Base-by-base conservation (phyloP, 2,797 vertebrate genomes). In the Microcaecilia unicolor region DNA sequence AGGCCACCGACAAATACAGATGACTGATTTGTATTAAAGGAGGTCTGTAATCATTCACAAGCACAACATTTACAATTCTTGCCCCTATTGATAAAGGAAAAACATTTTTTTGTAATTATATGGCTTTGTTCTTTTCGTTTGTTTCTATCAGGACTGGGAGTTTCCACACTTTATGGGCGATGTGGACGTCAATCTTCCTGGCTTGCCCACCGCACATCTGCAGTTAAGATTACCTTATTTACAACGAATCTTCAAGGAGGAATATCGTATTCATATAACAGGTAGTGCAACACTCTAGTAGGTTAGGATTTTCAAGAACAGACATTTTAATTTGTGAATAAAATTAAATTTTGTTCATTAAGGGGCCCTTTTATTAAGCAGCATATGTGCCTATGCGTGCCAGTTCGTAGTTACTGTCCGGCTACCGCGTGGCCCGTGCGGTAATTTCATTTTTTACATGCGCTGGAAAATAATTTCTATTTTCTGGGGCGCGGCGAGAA, bases 161-260 rank as follows among this genome's bases (percentile, higher is more conserved):
- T 99, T 99, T 69, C 94, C 94, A 34, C 93, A 97, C 52, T 99
- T 99, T 71, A 97, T 98, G 92, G 95, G 93, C 12, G 89, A 94
- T 59, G 82, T 98, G 37, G 93, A 97, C 58, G 86, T 99, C 57
- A 98, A 99, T 68, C 85, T 98, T 22, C 94, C 95, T 4, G 95
- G 95, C 7, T 74, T 99, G 60, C 86, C 91, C 22, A 96, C 91
- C 9, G 84, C 91, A 10, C 91, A 97, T 13, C 85, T 99, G 60
- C 93, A 92, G 54, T 85, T 99, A 71, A 89, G 84, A 80, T 79
- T 98, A 24, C 93, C 94, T 34, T 83, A 92, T 61, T 96, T 91
- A 74, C 90, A 91, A 64, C 64, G 83, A 18, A 76, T 99, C 55
- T 89, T 98, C 50, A 98, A 97, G 71, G 91, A 98, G 28, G 94